Evolutionary conservation across 2,888 invertebrate genomes (phyloP).

Genomic region (Pristionchus japonicus): DNA sequence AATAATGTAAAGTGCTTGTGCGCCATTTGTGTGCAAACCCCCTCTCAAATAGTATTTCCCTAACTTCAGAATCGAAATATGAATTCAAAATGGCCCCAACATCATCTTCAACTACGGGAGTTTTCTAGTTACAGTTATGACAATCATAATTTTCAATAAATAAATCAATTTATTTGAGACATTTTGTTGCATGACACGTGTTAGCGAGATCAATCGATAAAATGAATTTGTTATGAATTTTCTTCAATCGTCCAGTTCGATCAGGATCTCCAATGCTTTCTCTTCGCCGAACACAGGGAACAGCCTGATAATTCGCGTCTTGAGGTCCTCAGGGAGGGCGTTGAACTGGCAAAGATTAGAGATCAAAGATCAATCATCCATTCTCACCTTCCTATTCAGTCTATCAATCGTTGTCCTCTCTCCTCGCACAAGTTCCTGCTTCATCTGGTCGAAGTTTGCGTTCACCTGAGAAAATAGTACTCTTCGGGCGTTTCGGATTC

Average conservation of each 20-base stretch:
- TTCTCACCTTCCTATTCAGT: not conserved
- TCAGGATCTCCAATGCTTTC: not conserved
- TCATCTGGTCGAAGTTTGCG: not conserved
- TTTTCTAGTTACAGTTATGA: not conserved
- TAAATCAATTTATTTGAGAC: no score
- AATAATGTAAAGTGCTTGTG: no score
- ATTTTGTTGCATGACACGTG: not conserved
- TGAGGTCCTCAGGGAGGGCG: not conserved
- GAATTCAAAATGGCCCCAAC: not conserved
- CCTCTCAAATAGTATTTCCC: not conserved
- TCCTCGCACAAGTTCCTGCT: not conserved
- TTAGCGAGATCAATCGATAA: no score
- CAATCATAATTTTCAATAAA: not conserved
- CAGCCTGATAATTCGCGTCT: not conserved
- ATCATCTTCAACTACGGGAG: not conserved
- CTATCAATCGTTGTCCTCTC: not conserved
- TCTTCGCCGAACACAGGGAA: not conserved
- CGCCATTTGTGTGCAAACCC: not conserved
- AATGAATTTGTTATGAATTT: no score
- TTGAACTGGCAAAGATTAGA: not conserved
- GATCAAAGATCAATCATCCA: not conserved
- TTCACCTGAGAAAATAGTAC: not conserved
- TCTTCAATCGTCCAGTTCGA: not conserved
- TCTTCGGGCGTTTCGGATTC: no score
- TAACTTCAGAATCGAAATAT: not conserved